Conservation (phyloP, 1,140 invertebrate genomes). For the Oncopodura yosiiana region DNA sequence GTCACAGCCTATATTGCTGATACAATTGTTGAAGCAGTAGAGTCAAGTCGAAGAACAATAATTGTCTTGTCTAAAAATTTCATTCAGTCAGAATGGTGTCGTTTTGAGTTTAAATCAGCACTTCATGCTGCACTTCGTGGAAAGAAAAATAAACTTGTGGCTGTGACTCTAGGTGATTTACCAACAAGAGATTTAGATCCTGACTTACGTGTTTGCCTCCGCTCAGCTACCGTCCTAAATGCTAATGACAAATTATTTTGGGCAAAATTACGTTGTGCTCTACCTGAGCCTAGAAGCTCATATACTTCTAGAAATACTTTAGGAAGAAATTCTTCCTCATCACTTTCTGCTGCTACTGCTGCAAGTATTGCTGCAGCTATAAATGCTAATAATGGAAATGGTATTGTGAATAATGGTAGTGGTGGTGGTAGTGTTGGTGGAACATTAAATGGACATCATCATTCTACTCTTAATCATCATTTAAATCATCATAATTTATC, state of each 20-base stretch:
- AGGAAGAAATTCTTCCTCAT: neutral
- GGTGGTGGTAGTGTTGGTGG: slow-evolving; percentile 6
- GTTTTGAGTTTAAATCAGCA: slow-evolving; percentile 84
- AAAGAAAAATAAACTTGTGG: slow-evolving; percentile 62
- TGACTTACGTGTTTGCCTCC: slow-evolving; percentile 76
- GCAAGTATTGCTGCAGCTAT: neutral
- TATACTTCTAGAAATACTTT: neutral
- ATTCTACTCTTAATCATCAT: neutral
- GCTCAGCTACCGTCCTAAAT: slow-evolving; percentile 76
- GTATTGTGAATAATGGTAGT: slow-evolving; percentile 1
- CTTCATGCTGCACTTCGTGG: slow-evolving; percentile 69
- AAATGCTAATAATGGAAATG: neutral
- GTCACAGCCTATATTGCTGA: slow-evolving; percentile 73
- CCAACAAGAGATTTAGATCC: slow-evolving; percentile 75
- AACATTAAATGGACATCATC: neutral
- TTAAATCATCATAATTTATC: neutral
- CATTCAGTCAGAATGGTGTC: slow-evolving; percentile 84
- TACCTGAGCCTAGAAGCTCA: slow-evolving; percentile 55
- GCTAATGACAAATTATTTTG: slow-evolving; percentile 90
- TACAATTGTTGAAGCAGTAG: slow-evolving; percentile 80
- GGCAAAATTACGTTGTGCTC: slow-evolving; percentile 82
- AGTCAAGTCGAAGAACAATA: slow-evolving; percentile 78
- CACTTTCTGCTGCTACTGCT: slow-evolving; percentile 1
- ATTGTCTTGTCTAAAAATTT: slow-evolving; percentile 86
- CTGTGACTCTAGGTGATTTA: slow-evolving; percentile 73